Evolutionary conservation across 2,888 invertebrate species (phyloP), one percentile per base, ranked within the genome.

Genomic region (Pharmacophagus antenor): DNA sequence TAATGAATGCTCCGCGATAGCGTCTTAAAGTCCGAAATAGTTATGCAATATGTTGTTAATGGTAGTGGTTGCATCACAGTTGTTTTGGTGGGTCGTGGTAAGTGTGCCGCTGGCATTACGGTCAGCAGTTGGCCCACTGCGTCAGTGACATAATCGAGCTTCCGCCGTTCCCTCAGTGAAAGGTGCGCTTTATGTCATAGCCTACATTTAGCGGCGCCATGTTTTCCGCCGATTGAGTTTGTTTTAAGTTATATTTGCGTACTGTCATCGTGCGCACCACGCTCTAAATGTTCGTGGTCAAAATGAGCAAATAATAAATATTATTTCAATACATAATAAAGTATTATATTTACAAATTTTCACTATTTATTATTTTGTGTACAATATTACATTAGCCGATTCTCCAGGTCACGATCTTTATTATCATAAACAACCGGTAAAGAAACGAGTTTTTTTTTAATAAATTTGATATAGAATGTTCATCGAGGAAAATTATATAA

Each of bases 11-110:
- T 46, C 17, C 66, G 67, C 63, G 47, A 63, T 65, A 71, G 70
- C 71, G 71, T 73, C 71, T 72, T 74, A 77, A 76, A 71, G 65
- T 66, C 70, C 73, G 69, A 76, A 78, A 73, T 69, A 66, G 72
- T 88, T 85, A 82, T 77, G 82, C 76, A 87, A 88, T 72, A 74
- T 77, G 80, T 80, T 83, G 81, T 82, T 79, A 80, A 82, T 73
- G 74, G 66, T 61, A 61, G 65, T 65, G 77, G 80, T 86, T 87
- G 85, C 85, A 88, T 85, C 86, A 88, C 78, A 74, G 74, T 80
- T 86, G 85, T 86, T 87, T 87, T 86, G 84, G 83, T 84, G 80
- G 84, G 82, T 84, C 85, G 85, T 76, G 79, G 81, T 85, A 89
- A 90, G 87, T 88, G 79, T 88, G 88, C 79, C 88, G 84, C 41